These are phyloP conservation scores for Cheilosia vulpina DNA, from an alignment of 2,888 invertebrate genomes.

Conservation along the genomic window DNA sequence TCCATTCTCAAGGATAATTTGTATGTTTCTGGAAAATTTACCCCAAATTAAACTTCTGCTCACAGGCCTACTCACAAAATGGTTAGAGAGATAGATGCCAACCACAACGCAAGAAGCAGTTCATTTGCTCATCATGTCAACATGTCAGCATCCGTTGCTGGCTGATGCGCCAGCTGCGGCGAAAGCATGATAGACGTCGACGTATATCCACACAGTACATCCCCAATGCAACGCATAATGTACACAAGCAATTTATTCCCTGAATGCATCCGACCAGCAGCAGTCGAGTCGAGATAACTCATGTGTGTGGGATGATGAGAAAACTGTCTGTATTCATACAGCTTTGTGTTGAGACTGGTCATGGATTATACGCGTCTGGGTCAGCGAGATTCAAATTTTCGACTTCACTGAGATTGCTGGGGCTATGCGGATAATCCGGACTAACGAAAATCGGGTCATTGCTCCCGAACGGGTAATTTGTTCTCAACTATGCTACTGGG, in stretches of 20 bases:
- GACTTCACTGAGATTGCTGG: conserved; percentile 37
- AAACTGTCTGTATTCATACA: conserved; percentile 2
- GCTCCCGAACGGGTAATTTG: conserved; percentile 39
- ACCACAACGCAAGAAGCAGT: conserved; percentile 70
- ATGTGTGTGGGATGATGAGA: conserved; percentile 33
- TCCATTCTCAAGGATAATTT: conserved; percentile 55
- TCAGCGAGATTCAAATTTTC: conserved; percentile 68
- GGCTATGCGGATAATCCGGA: conserved; percentile 48
- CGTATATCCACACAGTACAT: not conserved
- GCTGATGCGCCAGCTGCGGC: conserved; percentile 33
- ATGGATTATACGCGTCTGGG: conserved; percentile 71
- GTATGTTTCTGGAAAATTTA: conserved; percentile 70
- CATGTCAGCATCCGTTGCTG: conserved; percentile 71
- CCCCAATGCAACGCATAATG: conserved; percentile 16
- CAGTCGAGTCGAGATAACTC: conserved; percentile 17
- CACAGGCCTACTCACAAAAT: conserved; percentile 24
- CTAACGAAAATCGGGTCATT: conserved; percentile 51
- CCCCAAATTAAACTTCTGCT: conserved; percentile 68
- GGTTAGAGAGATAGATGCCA: conserved; percentile 9
- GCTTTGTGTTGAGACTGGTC: conserved; percentile 41
- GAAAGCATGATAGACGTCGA: conserved; percentile 49
- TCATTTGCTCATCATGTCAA: conserved; percentile 73
- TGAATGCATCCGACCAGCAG: conserved; percentile 45
- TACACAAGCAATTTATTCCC: conserved; percentile 66
- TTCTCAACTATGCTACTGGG: conserved; percentile 62